Base-by-base conservation (phyloP, 2,888 invertebrate genomes). In the Euplagia quadripunctaria region DNA sequence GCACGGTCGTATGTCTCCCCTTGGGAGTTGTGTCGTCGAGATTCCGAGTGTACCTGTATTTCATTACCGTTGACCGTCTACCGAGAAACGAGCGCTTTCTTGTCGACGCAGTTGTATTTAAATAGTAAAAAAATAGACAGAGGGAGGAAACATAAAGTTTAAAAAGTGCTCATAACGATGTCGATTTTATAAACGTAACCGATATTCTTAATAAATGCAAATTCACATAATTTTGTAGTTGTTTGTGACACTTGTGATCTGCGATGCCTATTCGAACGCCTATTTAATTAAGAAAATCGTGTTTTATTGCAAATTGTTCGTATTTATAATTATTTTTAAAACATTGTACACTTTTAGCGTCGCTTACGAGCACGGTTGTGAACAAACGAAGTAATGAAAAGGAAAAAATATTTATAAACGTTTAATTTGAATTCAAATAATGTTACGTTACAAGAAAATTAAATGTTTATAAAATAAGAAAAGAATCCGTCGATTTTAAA, bases 401-500 rank as follows among this genome's bases (percentile, higher is more conserved):
- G 79, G 72, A 68, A 69, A 42, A 61, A 55, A 69, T 79, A 80
- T 82, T 82, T 82, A 82, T 84, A 79, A 83, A 83, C 83, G 80
- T 82, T 80, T 75, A 69, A 71, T 58, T 66, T 41, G 4, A 41
- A 49, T 41, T 51, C 2, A 52, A 51, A 20, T 6, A 14, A 9
- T 12, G 4, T 20, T 55, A 46, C 55, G n/a, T n/a, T 11, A 49
- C 20, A 61, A 43, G 31, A 42, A 63, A 75, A 70, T 71, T 77
- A 78, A 84, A 83, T 82, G 82, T 80, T 85, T 79, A 77, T 83
- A 79, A 79, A 61, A 83, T 74, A 75, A 76, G 68, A 77, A 69
- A 72, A 73, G 67, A 84, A 78, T 91, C 91, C 89, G 90, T 91
- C 90, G 87, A 87, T 87, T 88, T 85, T 87, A 78, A 82, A 79